phyloP scores from a whole-genome alignment of 2,888 invertebrate genomes.

The Dasysyrphus albostriatus region DNA sequence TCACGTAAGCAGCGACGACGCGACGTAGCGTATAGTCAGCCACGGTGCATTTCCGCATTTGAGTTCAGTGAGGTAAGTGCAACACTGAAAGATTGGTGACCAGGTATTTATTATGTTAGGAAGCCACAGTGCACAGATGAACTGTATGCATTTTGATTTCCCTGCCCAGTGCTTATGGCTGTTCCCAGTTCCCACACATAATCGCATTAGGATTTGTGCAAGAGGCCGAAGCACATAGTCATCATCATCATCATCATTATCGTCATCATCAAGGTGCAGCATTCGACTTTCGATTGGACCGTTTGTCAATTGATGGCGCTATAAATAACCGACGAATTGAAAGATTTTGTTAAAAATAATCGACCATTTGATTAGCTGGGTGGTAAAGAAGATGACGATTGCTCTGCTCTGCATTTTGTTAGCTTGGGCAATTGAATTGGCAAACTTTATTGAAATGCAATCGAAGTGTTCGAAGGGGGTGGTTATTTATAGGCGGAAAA shows the following conservation, averaged over 20 bases:
- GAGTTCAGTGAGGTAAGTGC: constrained; percentile 71
- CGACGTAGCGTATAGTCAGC: constrained; percentile 5
- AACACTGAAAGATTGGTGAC: constrained; percentile 60
- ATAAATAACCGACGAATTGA: constrained; percentile 71
- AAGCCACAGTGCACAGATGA: constrained; percentile 46
- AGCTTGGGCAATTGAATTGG: constrained; percentile 38
- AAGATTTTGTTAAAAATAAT: constrained; percentile 74
- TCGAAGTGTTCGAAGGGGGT: constrained; percentile 52
- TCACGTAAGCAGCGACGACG: constrained; percentile 67
- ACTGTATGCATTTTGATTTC: constrained; percentile 66
- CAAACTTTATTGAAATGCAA: constrained; percentile 56
- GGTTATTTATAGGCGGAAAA: constrained; percentile 51
- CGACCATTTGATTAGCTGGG: constrained; percentile 72
- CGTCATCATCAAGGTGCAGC: constrained; percentile 56
- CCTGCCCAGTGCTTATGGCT: constrained; percentile 18
- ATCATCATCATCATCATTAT: constrained; percentile 54
- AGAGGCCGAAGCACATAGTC: constrained; percentile 37
- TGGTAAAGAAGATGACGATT: constrained; percentile 45
- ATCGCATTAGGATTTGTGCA: constrained; percentile 46
- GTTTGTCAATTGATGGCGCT: constrained; percentile 53
- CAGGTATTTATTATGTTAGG: constrained; percentile 59
- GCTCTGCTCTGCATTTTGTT: constrained; percentile 31
- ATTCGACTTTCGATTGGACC: constrained; percentile 65
- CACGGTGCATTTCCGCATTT: constrained; percentile 73
- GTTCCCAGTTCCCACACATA: constrained; percentile 31